Conservation (phyloP, 2,113 vertebrate species). For the Delphinus delphis region DNA sequence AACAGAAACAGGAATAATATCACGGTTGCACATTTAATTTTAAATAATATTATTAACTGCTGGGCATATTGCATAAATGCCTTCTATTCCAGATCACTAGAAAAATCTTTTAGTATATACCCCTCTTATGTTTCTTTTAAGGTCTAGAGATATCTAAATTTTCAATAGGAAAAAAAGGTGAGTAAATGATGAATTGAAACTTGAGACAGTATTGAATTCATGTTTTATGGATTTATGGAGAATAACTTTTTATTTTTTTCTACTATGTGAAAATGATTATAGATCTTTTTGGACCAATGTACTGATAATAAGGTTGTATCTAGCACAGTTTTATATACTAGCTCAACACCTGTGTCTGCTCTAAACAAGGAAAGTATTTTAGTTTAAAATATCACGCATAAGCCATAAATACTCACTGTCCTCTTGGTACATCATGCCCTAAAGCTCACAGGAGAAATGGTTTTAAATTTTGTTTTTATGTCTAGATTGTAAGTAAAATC, state of each 20-base stretch:
- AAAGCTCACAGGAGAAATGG: conserved; percentile 55
- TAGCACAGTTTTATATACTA: not conserved
- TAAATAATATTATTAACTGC: conserved; percentile 85
- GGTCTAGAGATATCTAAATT: conserved; percentile 84
- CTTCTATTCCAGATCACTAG: conserved; percentile 76
- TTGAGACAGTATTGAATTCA: conserved; percentile 83
- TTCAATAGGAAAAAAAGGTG: conserved; percentile 82
- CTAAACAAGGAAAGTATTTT: conserved; percentile 7
- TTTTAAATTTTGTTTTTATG: conserved; percentile 67
- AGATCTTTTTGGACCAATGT: not conserved
- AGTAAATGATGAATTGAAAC: conserved; percentile 82
- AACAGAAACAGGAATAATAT: conserved; percentile 52
- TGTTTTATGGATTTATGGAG: conserved; percentile 81
- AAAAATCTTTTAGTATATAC: conserved; percentile 83
- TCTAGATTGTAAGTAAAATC: conserved; percentile 74
- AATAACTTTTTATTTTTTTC: conserved; percentile 51
- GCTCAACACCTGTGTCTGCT: not conserved
- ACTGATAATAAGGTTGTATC: not conserved
- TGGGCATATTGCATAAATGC: conserved; percentile 76
- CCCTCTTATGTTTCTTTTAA: conserved; percentile 83
- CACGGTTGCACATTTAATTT: conserved; percentile 82
- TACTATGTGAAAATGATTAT: not conserved
- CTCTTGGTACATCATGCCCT: conserved; percentile 72
- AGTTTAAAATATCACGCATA: not conserved
- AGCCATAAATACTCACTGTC: conserved; percentile 69